These are phyloP conservation scores for Scomber japonicus DNA, from an alignment of 2,113 vertebrate genomes.

Conservation along the genomic window DNA sequence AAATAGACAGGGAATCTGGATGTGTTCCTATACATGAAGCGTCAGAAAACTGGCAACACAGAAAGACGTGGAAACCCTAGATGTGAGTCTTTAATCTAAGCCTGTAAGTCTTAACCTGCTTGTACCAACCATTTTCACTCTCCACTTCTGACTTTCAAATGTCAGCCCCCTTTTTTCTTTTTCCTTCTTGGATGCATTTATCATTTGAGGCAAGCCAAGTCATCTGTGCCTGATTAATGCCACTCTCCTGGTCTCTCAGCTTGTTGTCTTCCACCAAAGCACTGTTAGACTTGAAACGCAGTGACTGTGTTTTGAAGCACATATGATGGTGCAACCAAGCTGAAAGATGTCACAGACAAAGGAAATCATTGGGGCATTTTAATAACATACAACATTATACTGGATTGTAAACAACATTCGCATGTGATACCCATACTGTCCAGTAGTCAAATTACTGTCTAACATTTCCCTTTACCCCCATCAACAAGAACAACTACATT, in stretches of 20 bases:
- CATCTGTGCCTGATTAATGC: slow-evolving; percentile 62
- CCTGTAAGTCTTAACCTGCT: slow-evolving; percentile 29
- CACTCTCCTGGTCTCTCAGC: slow-evolving; percentile 42
- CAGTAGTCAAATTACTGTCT: background rate
- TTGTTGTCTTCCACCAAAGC: slow-evolving; percentile 25
- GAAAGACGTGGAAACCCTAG: background rate
- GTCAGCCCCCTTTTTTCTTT: slow-evolving; percentile 21
- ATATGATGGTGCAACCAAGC: slow-evolving; percentile 27
- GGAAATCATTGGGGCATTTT: slow-evolving; percentile 1
- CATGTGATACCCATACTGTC: background rate
- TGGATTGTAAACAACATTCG: background rate
- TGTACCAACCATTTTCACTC: slow-evolving; percentile 24
- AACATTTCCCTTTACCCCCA: background rate
- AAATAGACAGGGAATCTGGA: slow-evolving; percentile 21
- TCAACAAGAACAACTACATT: background rate
- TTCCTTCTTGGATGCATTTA: slow-evolving; percentile 33
- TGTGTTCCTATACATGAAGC: background rate
- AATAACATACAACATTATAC: background rate
- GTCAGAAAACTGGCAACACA: background rate
- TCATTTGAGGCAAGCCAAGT: slow-evolving; percentile 38
- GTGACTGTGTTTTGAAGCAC: slow-evolving; percentile 44
- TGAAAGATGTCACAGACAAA: slow-evolving; percentile 41
- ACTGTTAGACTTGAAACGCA: slow-evolving; percentile 1
- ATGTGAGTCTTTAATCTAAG: slow-evolving; percentile 39
- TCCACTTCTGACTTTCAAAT: slow-evolving; percentile 50